Percentiles rank a stretch among this genome's conserved stretches.
Evolutionary conservation across 2,797 vertebrate genomes (phyloP).

Genomic region (Acanthornis magna): DNA sequence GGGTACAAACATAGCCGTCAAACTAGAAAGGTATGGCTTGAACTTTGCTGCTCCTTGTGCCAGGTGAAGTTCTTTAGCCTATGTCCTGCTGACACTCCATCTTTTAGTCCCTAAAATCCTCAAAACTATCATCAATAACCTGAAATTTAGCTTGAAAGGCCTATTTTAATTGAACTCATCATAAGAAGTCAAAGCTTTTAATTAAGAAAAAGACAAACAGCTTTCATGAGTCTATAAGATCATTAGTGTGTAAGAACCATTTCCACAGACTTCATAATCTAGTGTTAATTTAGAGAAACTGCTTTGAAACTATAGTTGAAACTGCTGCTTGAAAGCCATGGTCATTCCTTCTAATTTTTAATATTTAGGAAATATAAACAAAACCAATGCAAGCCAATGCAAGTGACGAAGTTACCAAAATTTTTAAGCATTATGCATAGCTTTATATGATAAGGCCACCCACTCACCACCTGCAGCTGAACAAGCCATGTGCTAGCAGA

Average conservation of each 20-base stretch:
- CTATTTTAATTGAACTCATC: background rate
- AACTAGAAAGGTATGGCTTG: background rate
- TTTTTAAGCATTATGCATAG: background rate
- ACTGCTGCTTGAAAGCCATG: background rate
- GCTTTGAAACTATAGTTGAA: background rate
- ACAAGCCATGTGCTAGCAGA: conserved; percentile 30
- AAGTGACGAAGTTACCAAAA: background rate
- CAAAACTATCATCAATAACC: background rate
- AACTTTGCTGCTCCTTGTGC: background rate
- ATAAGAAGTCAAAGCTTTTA: background rate
- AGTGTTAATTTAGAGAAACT: background rate
- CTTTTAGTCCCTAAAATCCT: background rate
- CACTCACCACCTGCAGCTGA: conserved; percentile 61
- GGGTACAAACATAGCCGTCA: background rate
- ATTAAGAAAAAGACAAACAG: background rate
- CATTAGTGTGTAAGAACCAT: accelerated
- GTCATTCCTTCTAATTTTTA: background rate
- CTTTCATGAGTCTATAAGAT: background rate
- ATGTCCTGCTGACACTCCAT: background rate
- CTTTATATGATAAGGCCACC: conserved; percentile 17
- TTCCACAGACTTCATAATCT: background rate
- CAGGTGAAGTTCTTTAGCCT: background rate
- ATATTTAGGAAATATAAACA: background rate
- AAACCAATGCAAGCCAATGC: background rate
- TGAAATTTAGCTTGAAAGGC: background rate